These are phyloP conservation scores for Hemitrygon akajei DNA, from an alignment of 2,797 vertebrate species.

Conservation along the genomic window DNA sequence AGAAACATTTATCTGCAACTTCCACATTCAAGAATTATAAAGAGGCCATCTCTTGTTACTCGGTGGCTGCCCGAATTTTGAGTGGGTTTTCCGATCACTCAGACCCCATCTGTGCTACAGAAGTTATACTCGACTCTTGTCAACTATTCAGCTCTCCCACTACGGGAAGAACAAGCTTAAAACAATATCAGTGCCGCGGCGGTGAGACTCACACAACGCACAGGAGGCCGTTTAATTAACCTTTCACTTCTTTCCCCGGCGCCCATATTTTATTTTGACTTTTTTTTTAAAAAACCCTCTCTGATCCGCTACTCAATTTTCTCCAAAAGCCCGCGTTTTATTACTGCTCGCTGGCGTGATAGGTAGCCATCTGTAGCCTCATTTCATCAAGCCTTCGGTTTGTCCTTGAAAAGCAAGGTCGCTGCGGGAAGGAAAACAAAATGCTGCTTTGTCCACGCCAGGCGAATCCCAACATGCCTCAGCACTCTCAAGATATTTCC, in stretches of 20 bases:
- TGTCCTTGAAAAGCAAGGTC: constrained; percentile 62
- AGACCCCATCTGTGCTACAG: not conserved
- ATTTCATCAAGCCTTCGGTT: constrained; percentile 54
- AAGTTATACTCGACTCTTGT: not conserved
- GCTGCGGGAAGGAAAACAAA: constrained; percentile 51
- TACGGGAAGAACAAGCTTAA: not conserved
- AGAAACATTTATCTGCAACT: not conserved
- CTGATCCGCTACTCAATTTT: not conserved
- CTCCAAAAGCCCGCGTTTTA: constrained; percentile 45
- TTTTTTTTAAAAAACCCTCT: not conserved
- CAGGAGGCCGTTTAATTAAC: constrained; percentile 43
- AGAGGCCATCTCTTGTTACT: not conserved
- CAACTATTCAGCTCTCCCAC: not conserved
- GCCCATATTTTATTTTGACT: constrained; percentile 42
- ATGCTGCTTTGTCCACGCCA: constrained; percentile 48
- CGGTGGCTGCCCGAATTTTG: not conserved
- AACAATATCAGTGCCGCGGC: not conserved
- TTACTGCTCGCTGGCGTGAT: constrained; percentile 55
- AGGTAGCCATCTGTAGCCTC: constrained; percentile 57
- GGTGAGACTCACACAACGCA: not conserved
- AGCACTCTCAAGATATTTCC: not conserved
- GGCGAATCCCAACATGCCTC: constrained; percentile 17
- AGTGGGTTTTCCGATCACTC: not conserved
- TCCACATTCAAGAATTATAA: not conserved
- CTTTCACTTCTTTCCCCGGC: constrained; percentile 45